These are phyloP conservation scores for Enteromius viviparus DNA, from an alignment of 2,797 vertebrate species.

Conservation along the genomic window DNA sequence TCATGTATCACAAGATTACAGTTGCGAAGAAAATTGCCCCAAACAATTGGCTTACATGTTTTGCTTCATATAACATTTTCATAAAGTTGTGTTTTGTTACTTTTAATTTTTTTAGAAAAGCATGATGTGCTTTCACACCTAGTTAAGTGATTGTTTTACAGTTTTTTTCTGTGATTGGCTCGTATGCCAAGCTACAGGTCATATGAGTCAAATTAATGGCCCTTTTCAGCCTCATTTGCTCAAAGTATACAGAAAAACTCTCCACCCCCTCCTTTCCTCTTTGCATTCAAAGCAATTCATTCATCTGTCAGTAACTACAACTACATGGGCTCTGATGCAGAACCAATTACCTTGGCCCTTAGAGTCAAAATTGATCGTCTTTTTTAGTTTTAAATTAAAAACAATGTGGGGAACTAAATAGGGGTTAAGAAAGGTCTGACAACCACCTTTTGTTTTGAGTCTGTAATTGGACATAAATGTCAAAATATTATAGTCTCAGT, in stretches of 20 bases:
- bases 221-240: conserved; percentile 85
- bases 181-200: conserved; percentile 80
- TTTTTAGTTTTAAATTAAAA: conserved; percentile 75
- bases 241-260: conserved; percentile 78
- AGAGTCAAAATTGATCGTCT: conserved; percentile 80
- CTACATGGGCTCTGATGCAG: conserved; percentile 80
- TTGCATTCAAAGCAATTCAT: conserved; percentile 83
- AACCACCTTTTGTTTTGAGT: conserved; percentile 85
- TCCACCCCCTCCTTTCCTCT: conserved; percentile 61
- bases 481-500: conserved; percentile 81
- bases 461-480: conserved; percentile 87
- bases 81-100: conserved; percentile 71
- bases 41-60: conserved; percentile 74
- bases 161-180: conserved; percentile 66
- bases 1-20: conserved; percentile 18
- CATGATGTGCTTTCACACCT: conserved; percentile 70
- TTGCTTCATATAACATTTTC: conserved; percentile 58
- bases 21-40: conserved; percentile 59
- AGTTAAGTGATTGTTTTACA: conserved; percentile 43
- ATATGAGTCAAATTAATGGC: conserved; percentile 82
- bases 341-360: conserved; percentile 85
- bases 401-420: conserved; percentile 80
- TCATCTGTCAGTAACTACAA: conserved; percentile 81
- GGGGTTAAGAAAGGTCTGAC: conserved; percentile 81
- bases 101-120: conserved; percentile 76